A percentile compares a stretch with the other conserved stretches of the same genome.
phyloP scores from a whole-genome alignment of 1,140 invertebrate genomes.

The Musca vetustissima region DNA sequence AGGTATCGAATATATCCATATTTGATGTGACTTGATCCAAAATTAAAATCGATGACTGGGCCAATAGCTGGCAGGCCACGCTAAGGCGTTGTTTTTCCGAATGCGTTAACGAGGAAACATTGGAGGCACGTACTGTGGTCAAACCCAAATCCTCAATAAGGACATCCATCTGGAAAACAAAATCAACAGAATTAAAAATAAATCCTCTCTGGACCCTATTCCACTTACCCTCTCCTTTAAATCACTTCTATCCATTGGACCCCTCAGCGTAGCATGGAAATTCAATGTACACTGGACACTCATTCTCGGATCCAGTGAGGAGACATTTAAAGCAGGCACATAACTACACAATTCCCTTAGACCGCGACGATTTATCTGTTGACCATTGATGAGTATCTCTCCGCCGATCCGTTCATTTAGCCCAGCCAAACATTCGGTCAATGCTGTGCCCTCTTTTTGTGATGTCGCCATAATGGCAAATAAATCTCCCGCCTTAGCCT shows the following conservation, averaged over 20 bases:
- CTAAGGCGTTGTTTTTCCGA: constrained; percentile 84
- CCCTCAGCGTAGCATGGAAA: constrained; percentile 75
- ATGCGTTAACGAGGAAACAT: constrained; percentile 76
- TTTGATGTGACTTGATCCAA: constrained; percentile 88
- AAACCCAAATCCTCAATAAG: constrained; percentile 88
- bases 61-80: constrained; percentile 82
- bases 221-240: constrained; percentile 63
- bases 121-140: constrained; percentile 78
- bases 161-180: constrained; percentile 69
- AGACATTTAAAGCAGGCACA: constrained; percentile 49
- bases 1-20: constrained; percentile 95
- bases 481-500: constrained; percentile 87
- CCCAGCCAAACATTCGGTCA: constrained; percentile 81
- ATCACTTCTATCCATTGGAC: constrained; percentile 63
- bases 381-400: constrained; percentile 85
- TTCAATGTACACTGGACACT: constrained; percentile 80
- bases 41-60: constrained; percentile 80
- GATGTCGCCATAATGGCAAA: constrained; percentile 85
- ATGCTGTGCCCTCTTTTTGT: constrained; percentile 74
- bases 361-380: constrained; percentile 70
- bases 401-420: constrained; percentile 69
- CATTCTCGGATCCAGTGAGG: constrained; percentile 66
- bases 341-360: constrained; percentile 62
- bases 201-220: not conserved
- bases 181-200: constrained; percentile 18